Evolutionary conservation across 2,797 vertebrate species (phyloP), one percentile per base, ranked within the genome.

Genomic region (Australoheros facetus): DNA sequence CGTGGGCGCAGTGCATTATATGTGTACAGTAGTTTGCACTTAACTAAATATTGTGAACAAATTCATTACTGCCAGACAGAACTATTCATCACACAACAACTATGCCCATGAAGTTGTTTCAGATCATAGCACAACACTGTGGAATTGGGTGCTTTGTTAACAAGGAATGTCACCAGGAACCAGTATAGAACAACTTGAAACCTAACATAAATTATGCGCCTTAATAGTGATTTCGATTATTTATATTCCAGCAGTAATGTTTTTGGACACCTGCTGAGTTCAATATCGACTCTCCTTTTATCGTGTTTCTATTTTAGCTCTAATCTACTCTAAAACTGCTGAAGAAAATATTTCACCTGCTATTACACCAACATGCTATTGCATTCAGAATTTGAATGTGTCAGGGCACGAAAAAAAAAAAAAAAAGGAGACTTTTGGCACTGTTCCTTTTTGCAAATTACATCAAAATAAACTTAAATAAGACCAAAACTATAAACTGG

Each of bases 221-320:
- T 69, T 69, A 69, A 51, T 30, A n/a, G 42, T 8, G 45, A 69
- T 32, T 69, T 69, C n/a, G 17, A 69, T 69, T 69, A 32, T 69
- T 69, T 53, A 32, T 53, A 53, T 45, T 32, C 26, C 13, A 11
- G n/a, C 11, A 14, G 11, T 32, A 69, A 69, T 57, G 55, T 73
- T 13, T 73, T 48, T 30, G 19, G 37, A 57, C 37, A 57, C 71
- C 55, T 45, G 55, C 19, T 73, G 34, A 73, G 37, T 69, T 48
- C 26, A 51, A 2, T 69, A 48, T 39, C 19, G 23, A 45, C 26
- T n/a, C 37, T 73, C 23, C 12, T 42, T 73, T 73, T 57, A 73
- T 56, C 1, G 0, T 51, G 23, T 48, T 51, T 51, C 42, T 30
- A 23, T 55, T 55, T 55, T 21, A 55, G 11, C n/a, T 55, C n/a